phyloP scores from a whole-genome alignment of 2,888 invertebrate species.

The Latheticus oryzae region DNA sequence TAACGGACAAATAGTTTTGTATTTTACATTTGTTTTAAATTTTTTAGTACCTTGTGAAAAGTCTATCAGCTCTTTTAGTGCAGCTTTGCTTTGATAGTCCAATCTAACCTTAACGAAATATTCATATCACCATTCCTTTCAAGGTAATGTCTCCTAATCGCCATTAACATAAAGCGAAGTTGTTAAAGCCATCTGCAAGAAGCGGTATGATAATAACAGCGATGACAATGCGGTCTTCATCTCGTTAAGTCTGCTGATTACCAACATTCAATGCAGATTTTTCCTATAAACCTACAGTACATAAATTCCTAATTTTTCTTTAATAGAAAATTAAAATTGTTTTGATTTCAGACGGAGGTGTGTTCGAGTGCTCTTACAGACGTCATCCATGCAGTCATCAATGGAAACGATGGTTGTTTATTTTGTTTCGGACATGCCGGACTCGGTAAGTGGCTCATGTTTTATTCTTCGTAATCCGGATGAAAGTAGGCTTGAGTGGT shows the following conservation, averaged over 20 bases:
- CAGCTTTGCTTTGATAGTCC: no score
- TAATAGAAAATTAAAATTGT: no score
- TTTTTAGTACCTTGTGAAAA: constrained; percentile 17
- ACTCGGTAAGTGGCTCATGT: constrained; percentile 73
- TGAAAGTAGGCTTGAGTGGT: no score
- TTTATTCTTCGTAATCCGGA: constrained; percentile 37
- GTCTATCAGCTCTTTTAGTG: constrained; percentile 10
- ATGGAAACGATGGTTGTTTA: constrained; percentile 92
- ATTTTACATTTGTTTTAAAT: no score
- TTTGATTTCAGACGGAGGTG: constrained; percentile 85
- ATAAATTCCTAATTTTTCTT: constrained; percentile 1
- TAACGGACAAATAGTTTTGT: no score
- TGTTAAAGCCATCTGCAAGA: constrained; percentile 34
- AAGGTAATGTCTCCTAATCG: constrained; percentile 28
- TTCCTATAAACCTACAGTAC: no score
- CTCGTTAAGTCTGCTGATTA: constrained; percentile 31
- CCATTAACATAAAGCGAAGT: constrained; percentile 36
- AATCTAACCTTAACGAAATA: constrained; percentile 41
- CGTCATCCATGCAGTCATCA: constrained; percentile 94
- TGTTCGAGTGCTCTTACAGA: constrained; percentile 92
- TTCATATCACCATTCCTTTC: constrained; percentile 35
- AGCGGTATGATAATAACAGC: constrained; percentile 27
- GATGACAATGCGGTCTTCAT: constrained; percentile 32
- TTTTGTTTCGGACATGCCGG: constrained; percentile 91
- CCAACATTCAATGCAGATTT: constrained; percentile 18